Evolutionary conservation across 2,797 vertebrate genomes (phyloP).

Genomic region (Cichlasoma orientale): DNA sequence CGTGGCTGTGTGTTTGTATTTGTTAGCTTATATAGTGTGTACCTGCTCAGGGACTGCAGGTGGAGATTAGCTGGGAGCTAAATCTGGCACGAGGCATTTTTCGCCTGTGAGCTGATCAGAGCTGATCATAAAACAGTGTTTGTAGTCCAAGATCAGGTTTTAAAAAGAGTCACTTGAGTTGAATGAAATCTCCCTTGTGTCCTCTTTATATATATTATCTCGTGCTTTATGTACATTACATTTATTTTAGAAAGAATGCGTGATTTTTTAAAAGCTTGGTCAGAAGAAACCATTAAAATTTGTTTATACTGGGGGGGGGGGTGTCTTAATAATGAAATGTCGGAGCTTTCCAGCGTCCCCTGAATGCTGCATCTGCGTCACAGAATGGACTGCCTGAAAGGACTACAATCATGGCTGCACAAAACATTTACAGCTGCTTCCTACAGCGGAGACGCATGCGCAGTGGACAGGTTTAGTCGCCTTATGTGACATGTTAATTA

Average conservation of each 20-base stretch:
- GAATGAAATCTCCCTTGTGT: too few species aligned
- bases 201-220: not conserved
- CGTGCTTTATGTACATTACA: not conserved
- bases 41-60: not conserved
- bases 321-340: not conserved
- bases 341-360: not conserved
- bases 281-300: not conserved
- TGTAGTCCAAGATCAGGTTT: too few species aligned
- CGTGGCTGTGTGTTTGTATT: not conserved
- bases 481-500: slow-evolving; percentile 45
- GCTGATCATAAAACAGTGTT: too few species aligned
- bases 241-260: not conserved
- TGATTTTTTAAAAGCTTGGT: too few species aligned
- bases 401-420: slow-evolving; percentile 69
- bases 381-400: slow-evolving; percentile 5
- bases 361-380: slow-evolving; percentile 48
- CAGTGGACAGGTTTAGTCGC: not conserved
- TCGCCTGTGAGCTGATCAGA: too few species aligned
- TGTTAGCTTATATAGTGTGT: not conserved
- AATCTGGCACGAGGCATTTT: not conserved
- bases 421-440: slow-evolving; percentile 12
- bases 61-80: accelerated
- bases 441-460: slow-evolving; percentile 40
- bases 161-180: too few species aligned
- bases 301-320: accelerated